phyloP scores from a whole-genome alignment of 2,888 invertebrate species.

The Diarsia brunnea region DNA sequence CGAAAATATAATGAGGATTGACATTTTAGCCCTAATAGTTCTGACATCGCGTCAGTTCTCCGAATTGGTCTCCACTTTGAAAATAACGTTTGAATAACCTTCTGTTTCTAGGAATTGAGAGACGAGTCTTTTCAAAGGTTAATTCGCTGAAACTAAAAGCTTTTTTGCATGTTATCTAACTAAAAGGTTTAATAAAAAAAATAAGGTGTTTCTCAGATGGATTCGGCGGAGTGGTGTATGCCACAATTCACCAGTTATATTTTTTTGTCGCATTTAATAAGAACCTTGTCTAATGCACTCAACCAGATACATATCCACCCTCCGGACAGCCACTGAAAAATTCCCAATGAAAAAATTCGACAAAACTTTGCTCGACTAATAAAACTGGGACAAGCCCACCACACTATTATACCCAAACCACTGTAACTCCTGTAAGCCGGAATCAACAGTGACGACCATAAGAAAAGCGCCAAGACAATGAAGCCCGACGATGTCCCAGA shows the following conservation, averaged over 20 bases:
- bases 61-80: neutral
- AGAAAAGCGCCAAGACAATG: no score
- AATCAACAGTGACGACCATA: no score
- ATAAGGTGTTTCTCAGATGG: neutral
- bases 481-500: no score
- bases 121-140: neutral
- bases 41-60: neutral
- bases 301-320: neutral
- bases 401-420: no score
- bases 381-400: no score
- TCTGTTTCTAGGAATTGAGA: neutral
- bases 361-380: no score
- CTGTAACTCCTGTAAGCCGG: no score
- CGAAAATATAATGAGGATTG: neutral
- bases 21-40: neutral
- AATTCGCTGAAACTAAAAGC: neutral
- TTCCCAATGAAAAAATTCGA: neutral
- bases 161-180: no score
- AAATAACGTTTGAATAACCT: neutral
- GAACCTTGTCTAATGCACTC: no score
- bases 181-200: neutral
- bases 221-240: neutral
- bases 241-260: no score
- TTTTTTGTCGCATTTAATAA: neutral
- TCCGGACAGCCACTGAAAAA: neutral